Evolutionary conservation across 2,888 invertebrate genomes (phyloP).

Genomic region (Iselma pallidipennis): DNA sequence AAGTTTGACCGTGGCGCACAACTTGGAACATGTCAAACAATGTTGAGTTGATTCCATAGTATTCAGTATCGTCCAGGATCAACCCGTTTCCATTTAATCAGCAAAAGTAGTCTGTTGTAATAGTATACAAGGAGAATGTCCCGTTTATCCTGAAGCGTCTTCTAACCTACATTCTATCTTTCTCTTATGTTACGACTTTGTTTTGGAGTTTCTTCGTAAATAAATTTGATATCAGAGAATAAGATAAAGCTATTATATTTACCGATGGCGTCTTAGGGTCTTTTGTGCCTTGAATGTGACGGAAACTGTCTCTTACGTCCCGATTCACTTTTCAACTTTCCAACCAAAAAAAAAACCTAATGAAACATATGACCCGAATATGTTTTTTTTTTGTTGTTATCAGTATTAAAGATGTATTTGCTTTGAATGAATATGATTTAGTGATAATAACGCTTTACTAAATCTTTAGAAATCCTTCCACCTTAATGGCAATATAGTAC

Average conservation of each 20-base stretch:
- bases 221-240: slow-evolving; percentile 41
- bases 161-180: slow-evolving; percentile 40
- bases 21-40: slow-evolving; percentile 9
- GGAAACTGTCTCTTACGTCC: background rate
- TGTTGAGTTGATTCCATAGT: slow-evolving; percentile 7
- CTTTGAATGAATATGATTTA: too few species aligned
- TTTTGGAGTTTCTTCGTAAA: slow-evolving; percentile 44
- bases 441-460: too few species aligned
- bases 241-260: slow-evolving; percentile 15
- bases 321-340: background rate
- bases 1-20: background rate
- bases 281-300: background rate
- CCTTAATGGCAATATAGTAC: too few species aligned
- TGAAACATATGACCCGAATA: slow-evolving; percentile 1
- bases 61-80: slow-evolving; percentile 2
- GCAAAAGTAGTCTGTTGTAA: slow-evolving; percentile 20
- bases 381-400: background rate
- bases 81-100: slow-evolving; percentile 25
- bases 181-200: slow-evolving; percentile 45
- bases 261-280: slow-evolving; percentile 9
- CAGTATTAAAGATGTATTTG: too few species aligned
- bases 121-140: slow-evolving; percentile 8
- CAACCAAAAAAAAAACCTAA: background rate
- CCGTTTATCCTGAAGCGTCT: slow-evolving; percentile 32
- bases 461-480: too few species aligned